Conservation (phyloP, 2,888 invertebrate genomes). For the Dermolepida albohirtum region DNA sequence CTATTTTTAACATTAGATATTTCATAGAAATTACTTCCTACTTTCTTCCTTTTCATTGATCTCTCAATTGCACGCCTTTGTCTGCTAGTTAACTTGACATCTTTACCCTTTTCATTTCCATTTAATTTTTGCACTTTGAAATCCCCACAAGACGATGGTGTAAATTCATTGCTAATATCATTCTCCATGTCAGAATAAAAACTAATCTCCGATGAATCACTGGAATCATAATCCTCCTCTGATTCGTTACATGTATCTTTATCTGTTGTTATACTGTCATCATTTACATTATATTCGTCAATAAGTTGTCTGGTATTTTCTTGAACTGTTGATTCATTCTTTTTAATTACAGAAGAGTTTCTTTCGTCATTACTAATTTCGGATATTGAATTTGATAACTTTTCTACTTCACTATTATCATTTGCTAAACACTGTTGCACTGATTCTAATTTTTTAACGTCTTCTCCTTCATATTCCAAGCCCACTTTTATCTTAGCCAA, state of each 20-base stretch:
- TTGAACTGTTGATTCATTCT: background rate
- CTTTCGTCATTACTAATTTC: constrained; percentile 62
- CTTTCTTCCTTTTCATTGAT: constrained; percentile 80
- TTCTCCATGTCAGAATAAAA: constrained; percentile 77
- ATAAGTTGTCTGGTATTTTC: background rate
- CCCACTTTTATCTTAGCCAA: constrained; percentile 84
- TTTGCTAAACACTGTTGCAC: constrained; percentile 47
- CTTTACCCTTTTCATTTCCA: constrained; percentile 52
- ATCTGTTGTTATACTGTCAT: constrained; percentile 32
- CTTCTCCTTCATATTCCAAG: constrained; percentile 63
- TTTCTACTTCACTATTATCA: constrained; percentile 18
- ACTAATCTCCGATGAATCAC: constrained; percentile 71
- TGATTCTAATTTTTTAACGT: constrained; percentile 71
- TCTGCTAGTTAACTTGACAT: constrained; percentile 78
- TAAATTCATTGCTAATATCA: constrained; percentile 66
- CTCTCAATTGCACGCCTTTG: constrained; percentile 81
- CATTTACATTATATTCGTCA: constrained; percentile 42
- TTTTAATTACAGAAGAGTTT: constrained; percentile 61
- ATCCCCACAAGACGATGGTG: constrained; percentile 62
- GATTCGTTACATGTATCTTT: constrained; percentile 4
- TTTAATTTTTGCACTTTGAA: constrained; percentile 65
- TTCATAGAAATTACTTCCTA: constrained; percentile 92
- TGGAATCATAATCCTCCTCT: constrained; percentile 48
- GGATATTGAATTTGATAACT: background rate
- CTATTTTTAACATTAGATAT: constrained; percentile 89